Percentiles rank a stretch among this genome's conserved stretches.
These are phyloP conservation scores for Eilema caniola DNA, from an alignment of 2,888 invertebrate genomes.

Conservation along the genomic window DNA sequence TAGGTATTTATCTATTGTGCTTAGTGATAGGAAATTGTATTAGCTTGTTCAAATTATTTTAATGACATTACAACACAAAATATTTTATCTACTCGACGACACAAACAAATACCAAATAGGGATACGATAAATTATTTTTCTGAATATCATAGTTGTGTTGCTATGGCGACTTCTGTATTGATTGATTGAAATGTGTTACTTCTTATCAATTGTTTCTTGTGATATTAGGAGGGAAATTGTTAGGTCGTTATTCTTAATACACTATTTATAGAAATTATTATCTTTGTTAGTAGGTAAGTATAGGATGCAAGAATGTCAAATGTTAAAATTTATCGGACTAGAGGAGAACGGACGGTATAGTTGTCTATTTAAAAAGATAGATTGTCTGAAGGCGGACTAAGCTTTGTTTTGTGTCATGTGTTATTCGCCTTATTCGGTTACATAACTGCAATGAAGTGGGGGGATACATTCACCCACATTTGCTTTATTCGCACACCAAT, in stretches of 20 bases:
- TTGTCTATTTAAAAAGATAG: no score
- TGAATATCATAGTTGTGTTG: neutral
- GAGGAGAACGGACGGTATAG: no score
- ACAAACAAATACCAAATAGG: neutral
- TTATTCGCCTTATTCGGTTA: no score
- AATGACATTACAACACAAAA: neutral
- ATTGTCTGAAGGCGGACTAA: no score
- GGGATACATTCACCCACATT: no score
- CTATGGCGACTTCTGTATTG: neutral
- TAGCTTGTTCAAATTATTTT: neutral
- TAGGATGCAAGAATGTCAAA: no score
- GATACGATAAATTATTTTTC: neutral
- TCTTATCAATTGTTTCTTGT: neutral
- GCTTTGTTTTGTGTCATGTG: no score
- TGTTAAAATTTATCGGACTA: no score
- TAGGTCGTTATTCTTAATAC: neutral
- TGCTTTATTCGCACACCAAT: no score
- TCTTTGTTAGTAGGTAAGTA: neutral
- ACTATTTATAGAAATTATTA: neutral
- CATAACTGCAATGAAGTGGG: no score
- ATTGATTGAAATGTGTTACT: neutral
- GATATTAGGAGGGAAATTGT: neutral
- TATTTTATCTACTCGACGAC: neutral
- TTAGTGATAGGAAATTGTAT: neutral
- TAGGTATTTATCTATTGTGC: slow-evolving; percentile 18